These are phyloP conservation scores for Oscheius sp. DNA, from an alignment of 2,888 invertebrate genomes.

Conservation along the genomic window DNA sequence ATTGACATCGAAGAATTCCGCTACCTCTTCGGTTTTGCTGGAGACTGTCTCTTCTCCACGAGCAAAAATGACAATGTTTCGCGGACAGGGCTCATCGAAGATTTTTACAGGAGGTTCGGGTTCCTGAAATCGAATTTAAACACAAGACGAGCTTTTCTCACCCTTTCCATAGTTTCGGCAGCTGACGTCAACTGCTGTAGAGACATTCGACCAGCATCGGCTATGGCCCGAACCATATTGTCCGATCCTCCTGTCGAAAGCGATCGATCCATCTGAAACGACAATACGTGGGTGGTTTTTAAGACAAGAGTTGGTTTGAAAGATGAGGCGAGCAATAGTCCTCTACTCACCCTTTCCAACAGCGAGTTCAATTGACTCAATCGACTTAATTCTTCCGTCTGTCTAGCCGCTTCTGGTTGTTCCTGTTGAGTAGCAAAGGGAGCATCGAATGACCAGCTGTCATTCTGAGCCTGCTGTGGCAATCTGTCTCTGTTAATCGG, in stretches of 20 bases:
- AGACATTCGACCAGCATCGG: slow-evolving; percentile 31
- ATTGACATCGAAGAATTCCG: slow-evolving; percentile 60
- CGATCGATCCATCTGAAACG: slow-evolving; percentile 33
- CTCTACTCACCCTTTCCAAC: slow-evolving; percentile 41
- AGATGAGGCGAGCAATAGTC: not conserved
- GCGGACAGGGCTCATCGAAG: slow-evolving; percentile 50
- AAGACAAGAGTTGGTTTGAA: not conserved
- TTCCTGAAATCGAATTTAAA: not conserved
- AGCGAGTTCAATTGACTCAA: slow-evolving; percentile 46
- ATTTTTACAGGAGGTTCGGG: slow-evolving; percentile 23
- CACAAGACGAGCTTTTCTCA: not conserved
- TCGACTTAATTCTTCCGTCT: slow-evolving; percentile 27
- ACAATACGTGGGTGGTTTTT: not conserved
- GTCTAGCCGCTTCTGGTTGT: not conserved
- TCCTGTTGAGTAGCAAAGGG: slow-evolving; percentile 33
- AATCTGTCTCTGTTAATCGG: not conserved
- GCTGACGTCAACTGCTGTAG: slow-evolving; percentile 27
- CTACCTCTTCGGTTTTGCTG: slow-evolving; percentile 38
- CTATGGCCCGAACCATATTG: slow-evolving; percentile 28
- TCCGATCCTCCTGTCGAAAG: not conserved
- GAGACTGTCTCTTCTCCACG: not conserved
- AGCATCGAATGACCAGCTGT: slow-evolving; percentile 43
- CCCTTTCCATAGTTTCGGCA: slow-evolving; percentile 18
- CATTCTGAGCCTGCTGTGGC: not conserved
- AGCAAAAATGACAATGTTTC: slow-evolving; percentile 47